phyloP scores from a whole-genome alignment of 2,797 vertebrate species.

The Danionella dracula region DNA sequence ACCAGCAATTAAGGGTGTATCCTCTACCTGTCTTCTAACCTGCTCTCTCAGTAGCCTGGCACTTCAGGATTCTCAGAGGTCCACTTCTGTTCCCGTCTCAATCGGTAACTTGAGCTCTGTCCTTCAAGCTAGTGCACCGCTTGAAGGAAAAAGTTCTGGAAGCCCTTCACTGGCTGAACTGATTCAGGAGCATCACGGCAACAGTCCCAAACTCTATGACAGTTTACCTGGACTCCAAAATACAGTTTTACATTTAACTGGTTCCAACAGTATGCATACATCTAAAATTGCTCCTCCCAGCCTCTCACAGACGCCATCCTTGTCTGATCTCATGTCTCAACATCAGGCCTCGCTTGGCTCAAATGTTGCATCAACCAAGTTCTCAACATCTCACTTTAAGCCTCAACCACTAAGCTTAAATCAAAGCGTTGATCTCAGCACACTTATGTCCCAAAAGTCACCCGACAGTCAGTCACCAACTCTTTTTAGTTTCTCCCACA shows the following conservation, averaged over 20 bases:
- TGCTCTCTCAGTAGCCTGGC: conserved; percentile 61
- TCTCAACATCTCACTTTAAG: conserved; percentile 40
- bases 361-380: too few relatives aligned
- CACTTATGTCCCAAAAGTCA: conserved; percentile 64
- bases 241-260: conserved; percentile 23
- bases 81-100: conserved; percentile 52
- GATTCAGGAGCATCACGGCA: conserved; percentile 77
- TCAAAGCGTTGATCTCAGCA: conserved; percentile 74
- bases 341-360: conserved; percentile 57
- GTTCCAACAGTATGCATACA: conserved; percentile 22
- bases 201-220: conserved; percentile 52
- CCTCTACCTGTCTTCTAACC: conserved; percentile 31
- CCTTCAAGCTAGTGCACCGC: conserved; percentile 53
- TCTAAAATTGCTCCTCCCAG: conserved; percentile 42
- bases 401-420: conserved; percentile 51
- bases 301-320: conserved; percentile 64
- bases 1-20: conserved; percentile 52
- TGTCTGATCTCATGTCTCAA: conserved; percentile 70
- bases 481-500: background rate
- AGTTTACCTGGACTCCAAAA: conserved; percentile 58
- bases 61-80: conserved; percentile 54
- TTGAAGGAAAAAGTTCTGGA: conserved; percentile 52
- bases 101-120: conserved; percentile 62
- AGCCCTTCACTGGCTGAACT: conserved; percentile 81
- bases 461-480: conserved; percentile 34